phyloP scores from a whole-genome alignment of 2,113 vertebrate genomes.

The Plecotus auritus region DNA sequence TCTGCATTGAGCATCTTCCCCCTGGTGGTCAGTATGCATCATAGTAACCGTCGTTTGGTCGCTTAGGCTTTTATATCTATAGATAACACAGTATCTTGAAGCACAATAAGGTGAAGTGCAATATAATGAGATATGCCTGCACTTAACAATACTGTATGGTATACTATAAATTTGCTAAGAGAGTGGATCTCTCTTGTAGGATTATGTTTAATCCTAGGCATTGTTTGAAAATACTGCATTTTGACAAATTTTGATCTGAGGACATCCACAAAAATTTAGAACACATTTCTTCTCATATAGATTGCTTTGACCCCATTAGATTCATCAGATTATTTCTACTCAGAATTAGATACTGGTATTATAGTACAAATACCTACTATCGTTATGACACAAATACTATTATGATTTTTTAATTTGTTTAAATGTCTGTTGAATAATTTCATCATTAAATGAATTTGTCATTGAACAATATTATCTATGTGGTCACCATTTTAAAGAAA shows the following conservation, averaged over 20 bases:
- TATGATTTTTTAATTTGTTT: neutral
- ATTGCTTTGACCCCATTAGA: neutral
- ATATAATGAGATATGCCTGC: neutral
- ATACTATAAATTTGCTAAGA: neutral
- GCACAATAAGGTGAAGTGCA: neutral
- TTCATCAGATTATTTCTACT: neutral
- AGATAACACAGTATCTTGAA: neutral
- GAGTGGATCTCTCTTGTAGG: neutral
- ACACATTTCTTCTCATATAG: neutral
- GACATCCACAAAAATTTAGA: neutral
- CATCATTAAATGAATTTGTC: neutral
- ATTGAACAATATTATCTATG: neutral
- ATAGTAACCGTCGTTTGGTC: too few relatives aligned
- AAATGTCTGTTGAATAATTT: neutral
- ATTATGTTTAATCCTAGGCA: neutral
- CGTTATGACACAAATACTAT: neutral
- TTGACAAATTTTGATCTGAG: neutral
- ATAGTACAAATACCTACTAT: neutral
- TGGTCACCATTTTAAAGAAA: neutral
- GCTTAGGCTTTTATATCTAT: too few relatives aligned
- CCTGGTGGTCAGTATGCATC: too few relatives aligned
- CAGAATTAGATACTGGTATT: neutral
- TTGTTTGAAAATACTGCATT: neutral
- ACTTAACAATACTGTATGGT: neutral
- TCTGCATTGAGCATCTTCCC: too few relatives aligned